These are phyloP conservation scores for Lepus townsendii DNA, from an alignment of 2,797 vertebrate species.

Conservation along the genomic window DNA sequence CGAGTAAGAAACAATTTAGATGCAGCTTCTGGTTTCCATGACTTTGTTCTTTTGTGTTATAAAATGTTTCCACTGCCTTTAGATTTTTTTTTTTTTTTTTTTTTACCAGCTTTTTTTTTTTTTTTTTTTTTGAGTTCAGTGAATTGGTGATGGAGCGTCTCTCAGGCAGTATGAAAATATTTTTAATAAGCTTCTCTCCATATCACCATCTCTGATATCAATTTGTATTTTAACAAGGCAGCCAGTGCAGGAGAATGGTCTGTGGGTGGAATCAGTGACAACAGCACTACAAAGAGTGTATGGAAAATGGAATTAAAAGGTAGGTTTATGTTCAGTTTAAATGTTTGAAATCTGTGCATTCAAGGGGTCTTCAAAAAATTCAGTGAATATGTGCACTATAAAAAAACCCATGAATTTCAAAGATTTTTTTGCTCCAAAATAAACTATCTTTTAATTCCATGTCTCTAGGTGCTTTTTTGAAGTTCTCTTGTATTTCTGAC, in stretches of 20 bases:
- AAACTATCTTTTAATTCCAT: no score
- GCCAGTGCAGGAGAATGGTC: background rate
- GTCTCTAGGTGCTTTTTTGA: no score
- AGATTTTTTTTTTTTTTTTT: background rate
- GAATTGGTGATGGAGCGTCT: conserved; percentile 11
- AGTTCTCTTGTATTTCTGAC: background rate
- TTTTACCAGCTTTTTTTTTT: background rate
- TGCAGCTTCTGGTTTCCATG: background rate
- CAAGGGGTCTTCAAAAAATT: no score
- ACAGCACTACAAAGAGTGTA: no score
- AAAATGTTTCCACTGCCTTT: background rate
- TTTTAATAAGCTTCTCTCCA: background rate
- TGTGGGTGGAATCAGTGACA: background rate
- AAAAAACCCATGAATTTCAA: no score
- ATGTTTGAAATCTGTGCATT: no score
- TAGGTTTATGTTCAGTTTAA: no score
- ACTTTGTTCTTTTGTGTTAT: conserved; percentile 43
- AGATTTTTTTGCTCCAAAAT: no score
- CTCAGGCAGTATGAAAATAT: background rate
- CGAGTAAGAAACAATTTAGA: conserved; percentile 19
- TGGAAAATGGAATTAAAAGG: no score
- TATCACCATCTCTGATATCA: background rate
- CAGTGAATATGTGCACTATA: no score
- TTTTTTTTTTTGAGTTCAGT: background rate
- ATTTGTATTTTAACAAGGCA: conserved; percentile 4